These are phyloP conservation scores for Drosophila acutilabella DNA, from an alignment of 2,888 invertebrate species.

Conservation along the genomic window DNA sequence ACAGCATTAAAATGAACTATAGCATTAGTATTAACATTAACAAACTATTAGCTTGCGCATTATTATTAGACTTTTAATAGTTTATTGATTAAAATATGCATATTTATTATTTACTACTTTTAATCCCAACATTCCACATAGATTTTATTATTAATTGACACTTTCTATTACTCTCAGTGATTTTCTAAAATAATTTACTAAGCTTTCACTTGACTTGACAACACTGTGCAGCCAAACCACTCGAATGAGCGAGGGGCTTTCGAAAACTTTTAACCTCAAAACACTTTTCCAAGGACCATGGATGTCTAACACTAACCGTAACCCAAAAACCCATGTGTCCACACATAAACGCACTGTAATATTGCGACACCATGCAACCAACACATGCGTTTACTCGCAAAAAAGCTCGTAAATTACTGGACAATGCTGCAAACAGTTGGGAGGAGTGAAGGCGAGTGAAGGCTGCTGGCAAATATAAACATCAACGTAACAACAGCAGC, in stretches of 20 bases:
- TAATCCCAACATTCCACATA: neutral
- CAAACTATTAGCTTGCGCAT: neutral
- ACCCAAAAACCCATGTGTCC: slow-evolving; percentile 33
- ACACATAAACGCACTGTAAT: slow-evolving; percentile 46
- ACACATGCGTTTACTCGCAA: slow-evolving; percentile 63
- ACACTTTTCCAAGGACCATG: slow-evolving; percentile 65
- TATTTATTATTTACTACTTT: no score
- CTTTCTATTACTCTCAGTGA: no score
- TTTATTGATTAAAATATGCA: no score
- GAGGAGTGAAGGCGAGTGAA: neutral
- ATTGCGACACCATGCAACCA: slow-evolving; percentile 70
- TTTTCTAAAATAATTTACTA: neutral
- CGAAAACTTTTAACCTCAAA: slow-evolving; percentile 70
- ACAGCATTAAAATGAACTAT: no score
- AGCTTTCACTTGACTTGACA: neutral
- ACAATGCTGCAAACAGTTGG: slow-evolving; percentile 65
- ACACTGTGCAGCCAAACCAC: slow-evolving; percentile 14
- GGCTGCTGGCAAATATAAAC: slow-evolving; percentile 73
- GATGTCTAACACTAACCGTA: slow-evolving; percentile 27
- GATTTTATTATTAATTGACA: neutral
- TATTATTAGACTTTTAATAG: neutral
- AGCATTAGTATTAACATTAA: neutral
- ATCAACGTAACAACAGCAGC: slow-evolving; percentile 61
- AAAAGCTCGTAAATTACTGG: slow-evolving; percentile 80
- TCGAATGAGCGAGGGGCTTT: slow-evolving; percentile 32